Evolutionary conservation across 2,113 vertebrate species (phyloP).

Genomic region (Mus pahari): DNA sequence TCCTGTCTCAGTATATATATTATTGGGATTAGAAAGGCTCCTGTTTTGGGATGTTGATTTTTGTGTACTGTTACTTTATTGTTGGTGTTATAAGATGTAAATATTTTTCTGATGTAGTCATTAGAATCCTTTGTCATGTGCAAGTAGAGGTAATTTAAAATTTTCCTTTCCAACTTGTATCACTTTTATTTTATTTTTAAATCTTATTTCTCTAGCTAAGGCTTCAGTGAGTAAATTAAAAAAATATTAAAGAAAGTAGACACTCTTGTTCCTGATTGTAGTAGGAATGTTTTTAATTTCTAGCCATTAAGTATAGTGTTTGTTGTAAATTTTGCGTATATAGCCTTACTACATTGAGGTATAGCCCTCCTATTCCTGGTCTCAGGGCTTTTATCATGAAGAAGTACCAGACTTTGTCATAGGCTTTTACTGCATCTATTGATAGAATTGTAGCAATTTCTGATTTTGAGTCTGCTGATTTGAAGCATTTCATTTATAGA

Average conservation of each 20-base stretch:
- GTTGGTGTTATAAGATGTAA: neutral
- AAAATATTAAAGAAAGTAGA: neutral
- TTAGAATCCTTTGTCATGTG: neutral
- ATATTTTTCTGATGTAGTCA: neutral
- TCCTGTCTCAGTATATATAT: neutral
- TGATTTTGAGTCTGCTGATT: neutral
- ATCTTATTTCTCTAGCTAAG: neutral
- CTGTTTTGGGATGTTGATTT: neutral
- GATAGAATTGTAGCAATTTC: neutral
- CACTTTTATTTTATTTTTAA: neutral
- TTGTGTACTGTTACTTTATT: neutral
- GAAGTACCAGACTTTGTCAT: neutral
- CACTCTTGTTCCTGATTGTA: neutral
- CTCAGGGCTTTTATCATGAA: neutral
- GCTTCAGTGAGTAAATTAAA: neutral
- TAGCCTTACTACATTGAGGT: no score
- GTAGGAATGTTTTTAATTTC: neutral
- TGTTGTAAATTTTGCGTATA: neutral
- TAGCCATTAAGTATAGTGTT: neutral
- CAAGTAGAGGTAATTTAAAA: neutral
- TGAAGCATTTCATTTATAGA: neutral
- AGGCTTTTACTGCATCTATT: neutral
- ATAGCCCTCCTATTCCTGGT: neutral
- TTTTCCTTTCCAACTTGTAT: neutral
- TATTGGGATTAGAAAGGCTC: neutral